A percentile compares a stretch with the other conserved stretches of the same genome.
Conservation (phyloP, 2,113 vertebrate genomes). For the Engystomops pustulosus region DNA sequence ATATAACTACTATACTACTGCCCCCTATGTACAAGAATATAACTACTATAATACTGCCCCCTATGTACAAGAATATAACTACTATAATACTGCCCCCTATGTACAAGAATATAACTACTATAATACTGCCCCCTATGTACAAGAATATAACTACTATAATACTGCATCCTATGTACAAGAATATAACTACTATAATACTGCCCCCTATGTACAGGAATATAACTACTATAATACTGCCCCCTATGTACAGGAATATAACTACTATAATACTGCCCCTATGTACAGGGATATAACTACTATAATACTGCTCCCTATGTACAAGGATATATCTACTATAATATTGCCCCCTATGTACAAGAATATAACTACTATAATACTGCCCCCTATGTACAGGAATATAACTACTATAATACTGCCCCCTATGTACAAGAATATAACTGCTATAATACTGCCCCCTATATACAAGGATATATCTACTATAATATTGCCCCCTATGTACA, state of each 20-base stretch:
- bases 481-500: background rate
- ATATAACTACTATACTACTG: no score
- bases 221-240: constrained; percentile 1
- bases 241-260: constrained; percentile 1
- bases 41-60: no score
- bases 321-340: constrained; percentile 8
- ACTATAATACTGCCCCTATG: background rate
- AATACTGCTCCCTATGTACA: background rate
- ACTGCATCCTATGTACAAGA: background rate
- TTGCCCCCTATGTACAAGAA: background rate
- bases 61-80: background rate
- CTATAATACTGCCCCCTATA: background rate
- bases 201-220: constrained; percentile 2
- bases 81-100: no score
- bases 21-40: no score
- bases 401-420: constrained; percentile 15
- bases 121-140: background rate
- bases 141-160: constrained; percentile 8
- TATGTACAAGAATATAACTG: background rate
- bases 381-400: constrained; percentile 9
- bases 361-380: background rate
- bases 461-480: constrained; percentile 8
- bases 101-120: background rate
- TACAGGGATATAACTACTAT: background rate
- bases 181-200: constrained; percentile 13